Percentiles rank a stretch among this genome's conserved stretches.
Evolutionary conservation across 1,140 invertebrate species (phyloP).

Genomic region (Drosophila melanica): DNA sequence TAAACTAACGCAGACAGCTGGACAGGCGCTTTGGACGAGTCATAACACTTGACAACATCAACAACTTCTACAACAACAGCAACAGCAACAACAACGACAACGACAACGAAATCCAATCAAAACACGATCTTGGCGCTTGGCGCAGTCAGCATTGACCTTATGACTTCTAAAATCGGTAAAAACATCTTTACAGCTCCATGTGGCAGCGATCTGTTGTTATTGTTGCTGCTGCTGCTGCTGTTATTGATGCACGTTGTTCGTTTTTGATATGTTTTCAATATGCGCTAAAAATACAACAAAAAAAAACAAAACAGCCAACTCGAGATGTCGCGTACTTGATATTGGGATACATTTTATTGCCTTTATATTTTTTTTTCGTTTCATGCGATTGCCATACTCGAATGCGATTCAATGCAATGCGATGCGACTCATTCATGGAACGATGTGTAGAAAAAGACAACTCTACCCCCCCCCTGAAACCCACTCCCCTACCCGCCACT

Average conservation of each 20-base stretch:
- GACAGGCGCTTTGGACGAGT: conserved; percentile 58
- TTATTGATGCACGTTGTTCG: conserved; percentile 28
- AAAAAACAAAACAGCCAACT: conserved; percentile 51
- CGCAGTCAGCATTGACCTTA: conserved; percentile 79
- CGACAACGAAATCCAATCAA: conserved; percentile 65
- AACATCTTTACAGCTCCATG: conserved; percentile 81
- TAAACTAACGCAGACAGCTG: conserved; percentile 34
- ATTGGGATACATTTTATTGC: conserved; percentile 78
- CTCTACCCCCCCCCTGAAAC: neutral
- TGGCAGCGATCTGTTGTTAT: conserved; percentile 56
- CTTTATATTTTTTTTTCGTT: conserved; percentile 46
- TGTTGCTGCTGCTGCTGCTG: conserved; percentile 30
- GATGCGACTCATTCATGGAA: conserved; percentile 52
- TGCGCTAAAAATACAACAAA: conserved; percentile 79
- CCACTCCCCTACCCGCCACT: neutral
- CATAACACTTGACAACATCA: conserved; percentile 76
- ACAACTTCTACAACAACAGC: conserved; percentile 43
- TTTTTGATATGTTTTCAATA: conserved; percentile 62
- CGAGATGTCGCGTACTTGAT: conserved; percentile 72
- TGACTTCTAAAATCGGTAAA: conserved; percentile 83
- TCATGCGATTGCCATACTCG: conserved; percentile 41
- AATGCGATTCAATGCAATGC: conserved; percentile 39
- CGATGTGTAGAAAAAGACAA: conserved; percentile 30
- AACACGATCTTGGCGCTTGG: conserved; percentile 76
- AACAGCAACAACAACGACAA: conserved; percentile 38